Base-by-base conservation (phyloP, 2,888 invertebrate species). In the Sarcophaga subvicina region DNA sequence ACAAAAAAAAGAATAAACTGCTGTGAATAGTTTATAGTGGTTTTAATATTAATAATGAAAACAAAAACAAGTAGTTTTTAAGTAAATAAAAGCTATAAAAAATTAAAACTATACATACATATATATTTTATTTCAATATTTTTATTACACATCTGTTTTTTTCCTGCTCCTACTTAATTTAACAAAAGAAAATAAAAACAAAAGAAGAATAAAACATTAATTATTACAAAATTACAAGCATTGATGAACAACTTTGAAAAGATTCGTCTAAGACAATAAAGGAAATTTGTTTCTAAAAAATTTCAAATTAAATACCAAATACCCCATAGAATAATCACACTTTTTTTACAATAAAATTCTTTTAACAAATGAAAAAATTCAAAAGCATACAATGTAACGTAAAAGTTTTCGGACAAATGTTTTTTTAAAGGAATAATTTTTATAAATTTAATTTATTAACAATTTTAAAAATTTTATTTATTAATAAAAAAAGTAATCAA, bases 21-120 rank as follows among this genome's bases (percentile, higher is more conserved):
- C 92, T 92, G 92, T 92, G 92, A 91, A 91, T 92, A 92, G 92
- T 91, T 91, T 88, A 92, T 91, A 92, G 91, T 91, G 91, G 91
- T 92, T 92, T 91, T 91, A 91, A 85, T 75, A 80, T 54, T 54
- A 54, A 54, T 78, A 80, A 85, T 76, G 76, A 81, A 73, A 81
- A 80, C 37, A 37, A 37, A 37, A 37, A 37, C 37, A 37, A 37
- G 8, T 87, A 89, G 87, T 83, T 86, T 86, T 87, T 88, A 89
- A 87, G 88, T 75, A 66, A 71, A 79, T 71, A 82, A 37, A 75
- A 78, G n/a, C 54, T 83, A 67, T 67, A 60, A 37, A 60, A 37
- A 73, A 67, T 71, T 75, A 75, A 20, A 76, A 27, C 20, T 54
- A 59, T 45, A 66, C 54, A 66, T 70, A n/a, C 6, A 37, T 37